Percentiles rank a stretch among this genome's conserved stretches.
These are phyloP conservation scores for Gulo gulo DNA, from an alignment of 2,113 vertebrate genomes.

Conservation along the genomic window DNA sequence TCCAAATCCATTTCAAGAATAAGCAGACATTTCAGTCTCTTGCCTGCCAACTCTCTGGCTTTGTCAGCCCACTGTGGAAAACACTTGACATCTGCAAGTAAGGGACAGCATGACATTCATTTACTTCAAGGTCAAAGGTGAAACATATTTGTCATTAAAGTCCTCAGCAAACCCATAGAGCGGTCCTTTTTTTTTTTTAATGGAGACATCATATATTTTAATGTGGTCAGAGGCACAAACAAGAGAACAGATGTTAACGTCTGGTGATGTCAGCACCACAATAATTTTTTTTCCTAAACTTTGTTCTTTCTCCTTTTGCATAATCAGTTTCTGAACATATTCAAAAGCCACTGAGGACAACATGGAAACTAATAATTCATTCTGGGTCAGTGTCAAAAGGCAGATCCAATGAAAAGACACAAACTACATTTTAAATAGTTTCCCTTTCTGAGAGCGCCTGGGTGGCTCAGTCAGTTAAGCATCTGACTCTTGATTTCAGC, in stretches of 20 bases:
- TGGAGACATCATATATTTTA: not conserved
- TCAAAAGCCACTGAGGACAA: not conserved
- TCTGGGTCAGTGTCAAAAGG: not conserved
- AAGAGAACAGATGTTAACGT: constrained; percentile 50
- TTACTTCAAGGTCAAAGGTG: constrained; percentile 44
- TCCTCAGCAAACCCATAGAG: not conserved
- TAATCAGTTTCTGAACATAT: not conserved
- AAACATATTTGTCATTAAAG: constrained; percentile 54
- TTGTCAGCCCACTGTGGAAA: not conserved
- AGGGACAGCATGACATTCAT: constrained; percentile 37
- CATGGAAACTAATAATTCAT: not conserved
- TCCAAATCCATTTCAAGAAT: not conserved
- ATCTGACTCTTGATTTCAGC: not conserved
- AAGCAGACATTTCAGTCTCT: not conserved
- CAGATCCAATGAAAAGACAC: not conserved
- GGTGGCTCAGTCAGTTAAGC: not conserved
- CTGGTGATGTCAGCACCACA: not conserved
- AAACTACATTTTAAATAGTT: not conserved
- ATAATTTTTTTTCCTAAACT: not conserved
- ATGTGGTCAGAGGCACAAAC: constrained; percentile 16
- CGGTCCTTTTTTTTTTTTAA: not conserved
- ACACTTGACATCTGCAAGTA: not conserved
- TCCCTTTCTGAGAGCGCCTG: not conserved
- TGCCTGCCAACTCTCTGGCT: not conserved
- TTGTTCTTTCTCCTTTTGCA: not conserved